Conservation (phyloP, 2,888 invertebrate species). For the Apodemia mormo region DNA sequence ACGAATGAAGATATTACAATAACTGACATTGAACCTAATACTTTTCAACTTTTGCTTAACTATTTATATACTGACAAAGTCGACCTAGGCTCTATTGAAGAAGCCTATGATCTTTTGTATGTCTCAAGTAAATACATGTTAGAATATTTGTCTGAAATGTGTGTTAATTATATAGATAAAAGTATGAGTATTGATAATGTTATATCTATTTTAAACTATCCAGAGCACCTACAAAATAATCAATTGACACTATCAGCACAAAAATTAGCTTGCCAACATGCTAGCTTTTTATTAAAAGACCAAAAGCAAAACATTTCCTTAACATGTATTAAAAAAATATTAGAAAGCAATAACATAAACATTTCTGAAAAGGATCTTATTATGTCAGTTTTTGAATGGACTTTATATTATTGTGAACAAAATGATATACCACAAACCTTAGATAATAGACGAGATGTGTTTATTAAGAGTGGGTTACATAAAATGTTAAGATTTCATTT, state of each 20-base stretch:
- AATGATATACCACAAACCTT: conserved; percentile 58
- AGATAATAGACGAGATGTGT: conserved; percentile 66
- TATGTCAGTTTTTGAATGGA: conserved; percentile 79
- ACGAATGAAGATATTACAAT: conserved; percentile 72
- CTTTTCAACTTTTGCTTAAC: conserved; percentile 82
- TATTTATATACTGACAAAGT: conserved; percentile 84
- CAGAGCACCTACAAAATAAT: conserved; percentile 81
- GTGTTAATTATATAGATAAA: conserved; percentile 76
- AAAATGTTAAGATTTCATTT: conserved; percentile 69
- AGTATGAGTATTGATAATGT: conserved; percentile 82
- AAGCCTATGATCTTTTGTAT: conserved; percentile 84
- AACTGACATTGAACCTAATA: conserved; percentile 82
- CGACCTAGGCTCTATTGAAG: conserved; percentile 75
- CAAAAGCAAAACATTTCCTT: conserved; percentile 73
- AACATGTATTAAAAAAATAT: conserved; percentile 71
- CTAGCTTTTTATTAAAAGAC: conserved; percentile 75
- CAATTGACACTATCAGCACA: conserved; percentile 75
- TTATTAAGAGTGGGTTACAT: conserved; percentile 68
- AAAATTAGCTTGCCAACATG: conserved; percentile 79
- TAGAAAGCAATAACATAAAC: conserved; percentile 75
- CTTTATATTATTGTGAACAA: conserved; percentile 71
- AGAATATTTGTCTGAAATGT: conserved; percentile 73
- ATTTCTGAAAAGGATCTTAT: conserved; percentile 78
- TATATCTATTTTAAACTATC: conserved; percentile 82
- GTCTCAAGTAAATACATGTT: conserved; percentile 85